Percentiles rank a stretch among this genome's conserved stretches.
Conservation (phyloP, 2,888 invertebrate genomes). For the Eubasilissa splendida region DNA sequence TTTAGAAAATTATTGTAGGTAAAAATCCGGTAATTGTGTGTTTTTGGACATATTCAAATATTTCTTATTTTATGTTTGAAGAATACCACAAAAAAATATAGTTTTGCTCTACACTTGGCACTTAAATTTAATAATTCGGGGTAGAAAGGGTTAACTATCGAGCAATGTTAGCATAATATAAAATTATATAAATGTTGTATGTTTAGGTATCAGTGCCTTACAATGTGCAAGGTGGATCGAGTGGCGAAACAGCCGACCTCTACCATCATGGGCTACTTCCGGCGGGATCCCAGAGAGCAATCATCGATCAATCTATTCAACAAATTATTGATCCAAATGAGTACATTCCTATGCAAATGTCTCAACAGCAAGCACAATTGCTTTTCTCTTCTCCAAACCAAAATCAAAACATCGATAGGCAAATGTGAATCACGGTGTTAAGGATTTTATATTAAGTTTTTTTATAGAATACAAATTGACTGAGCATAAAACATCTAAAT, state of each 20-base stretch:
- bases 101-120: too few relatives aligned
- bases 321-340: slow-evolving; percentile 57
- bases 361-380: slow-evolving; percentile 63
- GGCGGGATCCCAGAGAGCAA: slow-evolving; percentile 55
- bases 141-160: too few relatives aligned
- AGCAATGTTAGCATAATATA: too few relatives aligned
- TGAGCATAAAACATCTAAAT: too few relatives aligned
- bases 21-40: too few relatives aligned
- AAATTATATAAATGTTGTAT: not conserved
- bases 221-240: slow-evolving; percentile 24
- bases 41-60: too few relatives aligned
- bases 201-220: slow-evolving; percentile 45
- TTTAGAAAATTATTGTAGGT: too few relatives aligned
- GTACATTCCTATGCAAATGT: slow-evolving; percentile 61
- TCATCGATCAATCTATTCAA: slow-evolving; percentile 58
- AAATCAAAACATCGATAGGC: slow-evolving; percentile 31
- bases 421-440: slow-evolving; percentile 24
- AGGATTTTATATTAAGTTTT: too few relatives aligned
- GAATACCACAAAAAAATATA: too few relatives aligned
- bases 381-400: slow-evolving; percentile 60
- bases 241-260: slow-evolving; percentile 51
- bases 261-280: slow-evolving; percentile 54
- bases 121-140: too few relatives aligned
- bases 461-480: too few relatives aligned
- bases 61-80: too few relatives aligned